Evolutionary conservation across 2,113 vertebrate species (phyloP).

Genomic region (Micromys minutus): DNA sequence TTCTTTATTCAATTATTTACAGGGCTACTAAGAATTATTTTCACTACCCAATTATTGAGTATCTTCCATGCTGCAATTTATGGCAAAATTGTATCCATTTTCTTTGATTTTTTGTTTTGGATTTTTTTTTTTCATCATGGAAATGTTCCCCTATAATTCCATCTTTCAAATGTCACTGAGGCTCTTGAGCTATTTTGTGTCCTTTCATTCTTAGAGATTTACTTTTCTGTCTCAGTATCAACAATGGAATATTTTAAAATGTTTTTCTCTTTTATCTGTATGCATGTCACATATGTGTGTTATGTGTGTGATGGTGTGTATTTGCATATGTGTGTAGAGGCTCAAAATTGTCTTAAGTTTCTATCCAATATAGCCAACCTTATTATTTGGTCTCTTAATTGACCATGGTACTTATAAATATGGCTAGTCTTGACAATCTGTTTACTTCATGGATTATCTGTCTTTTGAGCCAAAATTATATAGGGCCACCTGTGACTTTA

Average conservation of each 20-base stretch:
- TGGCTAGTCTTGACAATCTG: background rate
- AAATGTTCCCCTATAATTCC: conserved; percentile 78
- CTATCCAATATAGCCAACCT: background rate
- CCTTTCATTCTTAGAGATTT: background rate
- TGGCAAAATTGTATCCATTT: conserved; percentile 81
- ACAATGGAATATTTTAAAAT: background rate
- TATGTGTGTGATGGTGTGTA: background rate
- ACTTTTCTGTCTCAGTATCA: background rate
- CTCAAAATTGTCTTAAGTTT: background rate
- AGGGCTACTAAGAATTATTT: conserved; percentile 39
- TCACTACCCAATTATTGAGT: conserved; percentile 89
- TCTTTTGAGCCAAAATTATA: background rate
- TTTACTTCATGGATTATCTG: background rate
- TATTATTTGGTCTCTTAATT: background rate
- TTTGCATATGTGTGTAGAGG: background rate
- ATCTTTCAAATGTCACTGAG: conserved; percentile 78
- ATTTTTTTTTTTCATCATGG: background rate
- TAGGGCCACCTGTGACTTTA: background rate
- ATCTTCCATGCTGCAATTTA: conserved; percentile 81
- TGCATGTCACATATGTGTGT: no score
- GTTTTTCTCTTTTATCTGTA: background rate
- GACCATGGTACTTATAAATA: background rate
- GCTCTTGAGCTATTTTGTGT: conserved; percentile 51
- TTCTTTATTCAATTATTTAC: background rate
- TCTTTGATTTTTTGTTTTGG: no score